Evolutionary conservation across 2,888 invertebrate genomes (phyloP).

Genomic region (Hipparchia sbordonii): DNA sequence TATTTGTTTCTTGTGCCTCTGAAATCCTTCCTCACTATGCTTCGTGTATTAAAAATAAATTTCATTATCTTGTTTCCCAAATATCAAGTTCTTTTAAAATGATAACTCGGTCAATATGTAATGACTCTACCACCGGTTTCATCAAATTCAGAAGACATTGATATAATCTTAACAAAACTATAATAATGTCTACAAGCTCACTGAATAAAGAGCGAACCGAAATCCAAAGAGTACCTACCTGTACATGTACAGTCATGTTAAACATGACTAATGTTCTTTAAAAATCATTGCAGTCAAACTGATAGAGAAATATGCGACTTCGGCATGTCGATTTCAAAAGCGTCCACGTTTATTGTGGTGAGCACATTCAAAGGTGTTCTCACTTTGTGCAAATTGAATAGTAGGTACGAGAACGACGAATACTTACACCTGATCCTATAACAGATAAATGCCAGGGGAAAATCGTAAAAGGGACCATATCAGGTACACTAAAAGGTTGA

Average conservation of each 20-base stretch:
- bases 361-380: constrained; percentile 62
- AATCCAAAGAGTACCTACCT: too few species aligned
- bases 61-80: neutral
- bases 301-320: constrained; percentile 35
- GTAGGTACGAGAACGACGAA: constrained; percentile 56
- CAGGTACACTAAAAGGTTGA: constrained; percentile 43
- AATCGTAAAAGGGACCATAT: constrained; percentile 56
- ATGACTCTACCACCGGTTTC: neutral
- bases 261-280: neutral
- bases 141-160: too few species aligned
- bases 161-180: too few species aligned
- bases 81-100: neutral
- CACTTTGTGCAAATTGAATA: constrained; percentile 71
- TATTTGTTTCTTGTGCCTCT: too few species aligned
- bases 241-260: too few species aligned
- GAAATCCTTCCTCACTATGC: too few species aligned
- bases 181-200: too few species aligned
- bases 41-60: neutral
- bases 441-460: constrained; percentile 56
- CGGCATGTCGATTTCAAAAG: constrained; percentile 52
- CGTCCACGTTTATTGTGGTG: constrained; percentile 54
- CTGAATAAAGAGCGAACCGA: too few species aligned
- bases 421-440: constrained; percentile 69
- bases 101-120: neutral
- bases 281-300: constrained; percentile 14